Evolutionary conservation across 2,888 invertebrate species (phyloP).

Genomic region (Cephus sareptanus): DNA sequence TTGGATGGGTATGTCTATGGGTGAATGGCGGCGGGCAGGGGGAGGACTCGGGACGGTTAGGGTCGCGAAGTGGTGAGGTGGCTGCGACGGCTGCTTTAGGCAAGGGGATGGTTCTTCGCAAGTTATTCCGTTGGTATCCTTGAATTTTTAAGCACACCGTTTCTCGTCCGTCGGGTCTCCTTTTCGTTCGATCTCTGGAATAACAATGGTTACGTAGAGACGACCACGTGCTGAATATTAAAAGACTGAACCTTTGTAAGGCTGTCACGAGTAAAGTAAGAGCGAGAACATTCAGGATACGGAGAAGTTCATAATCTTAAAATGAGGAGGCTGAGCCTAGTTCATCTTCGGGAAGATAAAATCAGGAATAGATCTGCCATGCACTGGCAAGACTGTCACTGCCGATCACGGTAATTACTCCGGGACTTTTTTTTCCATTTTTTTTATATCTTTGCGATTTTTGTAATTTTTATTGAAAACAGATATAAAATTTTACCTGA

Average conservation of each 20-base stretch:
- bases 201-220: background rate
- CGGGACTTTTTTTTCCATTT: too few species aligned
- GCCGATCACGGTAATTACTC: too few species aligned
- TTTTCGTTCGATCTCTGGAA: background rate
- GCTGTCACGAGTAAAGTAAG: background rate
- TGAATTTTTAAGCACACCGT: background rate
- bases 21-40: background rate
- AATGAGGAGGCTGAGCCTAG: background rate
- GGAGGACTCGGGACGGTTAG: background rate
- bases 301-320: background rate
- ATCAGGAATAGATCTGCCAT: background rate
- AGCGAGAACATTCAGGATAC: background rate
- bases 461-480: too few species aligned
- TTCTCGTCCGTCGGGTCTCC: background rate
- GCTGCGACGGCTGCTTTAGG: background rate
- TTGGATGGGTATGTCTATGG: background rate
- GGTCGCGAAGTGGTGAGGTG: background rate
- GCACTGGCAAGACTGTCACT: too few species aligned
- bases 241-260: background rate
- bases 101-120: background rate
- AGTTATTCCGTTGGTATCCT: background rate
- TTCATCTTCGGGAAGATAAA: background rate
- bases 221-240: background rate
- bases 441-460: too few species aligned
- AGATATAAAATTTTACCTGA: too few species aligned